Base-by-base conservation (phyloP, 2,888 invertebrate species). In the Andrena dorsata region DNA sequence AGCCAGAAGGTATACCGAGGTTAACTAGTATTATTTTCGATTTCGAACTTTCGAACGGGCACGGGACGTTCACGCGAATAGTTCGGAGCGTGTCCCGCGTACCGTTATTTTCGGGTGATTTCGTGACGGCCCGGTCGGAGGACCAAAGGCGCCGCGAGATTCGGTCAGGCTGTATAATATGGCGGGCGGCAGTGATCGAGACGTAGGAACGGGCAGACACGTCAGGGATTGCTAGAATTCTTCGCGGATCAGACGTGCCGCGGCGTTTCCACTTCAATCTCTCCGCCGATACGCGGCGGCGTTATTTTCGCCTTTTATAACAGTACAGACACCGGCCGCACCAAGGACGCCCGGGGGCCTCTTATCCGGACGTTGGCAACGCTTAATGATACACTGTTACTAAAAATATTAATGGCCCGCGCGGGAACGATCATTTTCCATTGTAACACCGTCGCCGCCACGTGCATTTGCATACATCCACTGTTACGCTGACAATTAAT, bases 381-480 rank as follows among this genome's bases (percentile, higher is more conserved):
- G 63, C 49, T 71, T 80, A 82, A 88, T 86, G 77, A 79, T 51
- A 86, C 51, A 32, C 47, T 76, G 76, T 66, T 58, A 41, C 56
- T 76, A 74, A 85, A 86, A 87, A 87, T 85, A 82, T 86, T 80
- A 77, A 72, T 76, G 63, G 71, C 41, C 58, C 63, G 73, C 66
- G 66, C 70, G 70, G 64, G 70, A 74, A 78, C 61, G 80, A 51
- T 80, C 35, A 76, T 70, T 74, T 60, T 56, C 72, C 53, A 64
- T 85, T 63, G 72, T 73, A 61, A 4, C 60, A 20, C 47, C n/a
- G 16, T n/a, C 3, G 16, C 56, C 0, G 10, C 4, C 23, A 5
- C 35, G 23, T 51, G 1, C 20, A 80, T 75, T 76, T 69, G 69
- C 58, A 58, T 58, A 56, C 58, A 69, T 47, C 66, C 26, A 41